These are phyloP conservation scores for Dermolepida albohirtum DNA, from an alignment of 2,888 invertebrate species.

Conservation along the genomic window DNA sequence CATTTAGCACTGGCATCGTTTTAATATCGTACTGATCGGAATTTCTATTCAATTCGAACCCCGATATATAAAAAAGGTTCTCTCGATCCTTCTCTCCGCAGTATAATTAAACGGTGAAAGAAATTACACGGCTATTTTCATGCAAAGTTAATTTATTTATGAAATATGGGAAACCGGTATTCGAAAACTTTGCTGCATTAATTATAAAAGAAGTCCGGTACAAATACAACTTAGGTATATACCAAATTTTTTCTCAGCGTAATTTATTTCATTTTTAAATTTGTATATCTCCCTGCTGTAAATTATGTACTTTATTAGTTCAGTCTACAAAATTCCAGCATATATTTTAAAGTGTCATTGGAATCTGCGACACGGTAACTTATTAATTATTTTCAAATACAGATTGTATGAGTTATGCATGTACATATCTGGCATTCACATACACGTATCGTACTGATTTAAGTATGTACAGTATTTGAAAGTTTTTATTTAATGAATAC, in stretches of 20 bases:
- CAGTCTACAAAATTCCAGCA: too few relatives aligned
- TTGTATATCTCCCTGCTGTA: too few relatives aligned
- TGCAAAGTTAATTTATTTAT: slow-evolving; percentile 45
- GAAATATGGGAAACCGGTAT: slow-evolving; percentile 44
- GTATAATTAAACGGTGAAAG: slow-evolving; percentile 42
- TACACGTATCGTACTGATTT: too few relatives aligned
- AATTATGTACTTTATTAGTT: too few relatives aligned
- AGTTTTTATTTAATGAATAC: too few relatives aligned
- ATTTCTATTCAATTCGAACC: slow-evolving; percentile 37
- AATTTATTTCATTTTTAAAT: slow-evolving; percentile 24
- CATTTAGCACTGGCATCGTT: slow-evolving; percentile 46
- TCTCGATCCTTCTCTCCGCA: slow-evolving; percentile 21
- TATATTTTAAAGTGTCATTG: too few relatives aligned
- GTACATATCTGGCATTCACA: too few relatives aligned
- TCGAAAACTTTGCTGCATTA: slow-evolving; percentile 38
- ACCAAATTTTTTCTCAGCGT: slow-evolving; percentile 29
- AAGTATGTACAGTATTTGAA: too few relatives aligned
- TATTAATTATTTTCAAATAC: too few relatives aligned
- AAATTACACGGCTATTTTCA: slow-evolving; percentile 42
- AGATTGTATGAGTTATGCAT: too few relatives aligned
- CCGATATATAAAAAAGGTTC: slow-evolving; percentile 39
- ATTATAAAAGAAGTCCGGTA: slow-evolving; percentile 33
- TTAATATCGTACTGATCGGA: slow-evolving; percentile 46
- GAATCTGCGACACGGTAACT: too few relatives aligned
- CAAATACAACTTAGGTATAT: background rate